Conservation (phyloP, 2,797 vertebrate genomes). For the Gallinago nigripennis region DNA sequence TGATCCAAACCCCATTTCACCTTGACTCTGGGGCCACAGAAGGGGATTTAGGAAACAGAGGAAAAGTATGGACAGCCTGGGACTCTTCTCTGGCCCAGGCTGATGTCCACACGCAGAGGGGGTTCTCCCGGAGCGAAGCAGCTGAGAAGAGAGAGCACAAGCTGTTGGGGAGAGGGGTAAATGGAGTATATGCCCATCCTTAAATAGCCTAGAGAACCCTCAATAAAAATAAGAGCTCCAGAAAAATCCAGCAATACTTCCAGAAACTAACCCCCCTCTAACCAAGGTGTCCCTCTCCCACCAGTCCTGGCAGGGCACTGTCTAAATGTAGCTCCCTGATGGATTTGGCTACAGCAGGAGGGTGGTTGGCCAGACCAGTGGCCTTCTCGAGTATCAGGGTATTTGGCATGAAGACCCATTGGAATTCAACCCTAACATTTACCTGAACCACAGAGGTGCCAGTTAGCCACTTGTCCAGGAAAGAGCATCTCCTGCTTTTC, state of each 20-base stretch:
- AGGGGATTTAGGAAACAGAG: background rate
- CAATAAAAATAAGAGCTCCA: background rate
- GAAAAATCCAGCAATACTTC: background rate
- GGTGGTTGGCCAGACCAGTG: conserved; percentile 9
- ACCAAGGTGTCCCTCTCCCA: background rate
- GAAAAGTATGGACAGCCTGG: background rate
- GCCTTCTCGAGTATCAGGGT: conserved; percentile 37
- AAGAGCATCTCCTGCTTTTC: background rate
- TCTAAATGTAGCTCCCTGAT: conserved; percentile 17
- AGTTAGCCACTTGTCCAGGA: background rate
- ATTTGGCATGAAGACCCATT: background rate
- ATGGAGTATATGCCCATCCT: background rate
- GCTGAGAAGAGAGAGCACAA: background rate
- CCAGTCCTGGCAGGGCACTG: background rate
- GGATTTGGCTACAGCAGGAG: conserved; percentile 5
- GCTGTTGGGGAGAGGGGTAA: background rate
- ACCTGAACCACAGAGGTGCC: conserved; percentile 28
- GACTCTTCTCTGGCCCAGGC: background rate
- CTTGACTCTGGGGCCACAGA: background rate
- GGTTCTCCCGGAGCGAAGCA: background rate
- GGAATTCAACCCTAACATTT: conserved; percentile 11
- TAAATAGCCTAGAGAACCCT: background rate
- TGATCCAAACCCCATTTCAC: background rate
- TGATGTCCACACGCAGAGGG: background rate
- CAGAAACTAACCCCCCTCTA: background rate